Conservation (phyloP, 2,113 vertebrate genomes). For the Gnathonemus longibarbis region DNA sequence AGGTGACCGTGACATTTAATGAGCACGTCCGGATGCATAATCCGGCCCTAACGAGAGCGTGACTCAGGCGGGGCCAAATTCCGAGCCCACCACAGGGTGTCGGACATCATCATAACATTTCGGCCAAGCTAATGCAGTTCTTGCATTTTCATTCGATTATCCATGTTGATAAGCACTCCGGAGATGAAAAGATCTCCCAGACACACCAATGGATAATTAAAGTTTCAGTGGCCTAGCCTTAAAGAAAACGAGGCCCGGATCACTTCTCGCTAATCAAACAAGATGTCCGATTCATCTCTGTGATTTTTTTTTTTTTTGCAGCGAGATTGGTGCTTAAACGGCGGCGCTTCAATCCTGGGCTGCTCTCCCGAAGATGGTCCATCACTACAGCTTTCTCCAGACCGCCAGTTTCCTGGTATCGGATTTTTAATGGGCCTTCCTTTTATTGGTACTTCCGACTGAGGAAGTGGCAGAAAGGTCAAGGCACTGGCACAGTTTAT, state of each 20-base stretch:
- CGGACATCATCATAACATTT: not conserved
- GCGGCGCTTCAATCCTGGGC: not conserved
- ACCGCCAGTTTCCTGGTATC: constrained; percentile 32
- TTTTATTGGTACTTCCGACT: constrained; percentile 33
- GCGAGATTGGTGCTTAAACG: not conserved
- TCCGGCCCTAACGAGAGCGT: not conserved
- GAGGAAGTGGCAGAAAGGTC: constrained; percentile 28
- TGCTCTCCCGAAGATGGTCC: not conserved
- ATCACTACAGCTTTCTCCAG: not conserved
- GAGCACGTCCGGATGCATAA: not conserved
- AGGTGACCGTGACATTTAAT: not conserved
- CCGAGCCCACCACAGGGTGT: not conserved
- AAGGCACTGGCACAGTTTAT: constrained; percentile 29
- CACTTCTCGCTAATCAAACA: constrained; percentile 13
- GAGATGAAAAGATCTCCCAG: constrained; percentile 7
- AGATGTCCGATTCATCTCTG: constrained; percentile 24
- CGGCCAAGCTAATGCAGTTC: not conserved
- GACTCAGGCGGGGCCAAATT: not conserved
- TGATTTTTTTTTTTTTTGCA: not conserved
- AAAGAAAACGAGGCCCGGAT: not conserved
- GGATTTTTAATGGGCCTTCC: constrained; percentile 35
- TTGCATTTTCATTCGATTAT: not conserved
- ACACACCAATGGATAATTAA: not conserved
- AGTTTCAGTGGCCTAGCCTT: not conserved
- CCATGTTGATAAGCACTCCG: not conserved